Evolutionary conservation across 1,140 invertebrate species (phyloP).

Genomic region (Hycleus phaleratus): DNA sequence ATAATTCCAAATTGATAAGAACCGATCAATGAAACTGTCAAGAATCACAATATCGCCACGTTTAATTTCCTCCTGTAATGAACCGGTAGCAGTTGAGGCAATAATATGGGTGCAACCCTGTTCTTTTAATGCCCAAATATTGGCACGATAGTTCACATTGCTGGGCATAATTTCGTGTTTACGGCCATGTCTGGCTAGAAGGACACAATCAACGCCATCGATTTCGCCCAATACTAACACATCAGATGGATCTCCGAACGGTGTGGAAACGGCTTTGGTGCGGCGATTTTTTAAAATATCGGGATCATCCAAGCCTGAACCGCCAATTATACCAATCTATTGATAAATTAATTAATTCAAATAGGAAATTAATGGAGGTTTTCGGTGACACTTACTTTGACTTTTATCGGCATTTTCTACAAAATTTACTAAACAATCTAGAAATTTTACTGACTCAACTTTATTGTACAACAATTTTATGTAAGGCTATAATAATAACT

Average conservation of each 20-base stretch:
- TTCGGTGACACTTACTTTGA: not conserved
- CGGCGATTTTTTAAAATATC: conserved; percentile 65
- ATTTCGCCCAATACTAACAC: conserved; percentile 71
- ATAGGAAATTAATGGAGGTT: not conserved
- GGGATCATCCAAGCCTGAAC: conserved; percentile 84
- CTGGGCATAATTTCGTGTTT: conserved; percentile 72
- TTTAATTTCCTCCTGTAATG: conserved; percentile 75
- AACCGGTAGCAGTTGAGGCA: conserved; percentile 88
- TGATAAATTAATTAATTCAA: conserved; percentile 9
- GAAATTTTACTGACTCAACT: too few relatives aligned
- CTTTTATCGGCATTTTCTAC: not conserved
- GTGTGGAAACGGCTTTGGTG: conserved; percentile 62
- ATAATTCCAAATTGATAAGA: conserved; percentile 21
- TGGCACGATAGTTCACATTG: conserved; percentile 92
- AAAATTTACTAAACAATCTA: too few relatives aligned
- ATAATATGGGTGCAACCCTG: conserved; percentile 88
- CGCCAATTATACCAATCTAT: conserved; percentile 93
- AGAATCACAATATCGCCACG: conserved; percentile 87
- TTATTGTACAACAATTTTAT: too few relatives aligned
- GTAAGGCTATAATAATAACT: too few relatives aligned
- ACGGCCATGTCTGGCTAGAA: conserved; percentile 84
- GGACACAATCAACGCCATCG: conserved; percentile 65
- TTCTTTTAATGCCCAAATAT: conserved; percentile 86
- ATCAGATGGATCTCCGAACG: conserved; percentile 83
- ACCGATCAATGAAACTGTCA: conserved; percentile 92